Evolutionary conservation across 2,113 vertebrate genomes (phyloP).

Genomic region (Lynx canadensis): DNA sequence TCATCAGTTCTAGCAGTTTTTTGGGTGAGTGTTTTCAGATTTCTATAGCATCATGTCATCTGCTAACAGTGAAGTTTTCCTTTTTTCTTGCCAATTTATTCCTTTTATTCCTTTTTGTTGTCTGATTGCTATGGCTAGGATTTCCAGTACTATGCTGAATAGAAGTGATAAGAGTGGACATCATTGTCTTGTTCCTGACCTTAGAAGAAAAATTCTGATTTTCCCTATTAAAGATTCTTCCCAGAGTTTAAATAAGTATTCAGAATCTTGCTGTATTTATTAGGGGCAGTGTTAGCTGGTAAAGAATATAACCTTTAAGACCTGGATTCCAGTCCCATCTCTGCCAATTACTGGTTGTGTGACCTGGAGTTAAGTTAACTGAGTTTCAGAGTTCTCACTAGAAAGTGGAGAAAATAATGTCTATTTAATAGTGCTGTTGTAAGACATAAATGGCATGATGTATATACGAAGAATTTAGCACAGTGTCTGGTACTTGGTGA

Average conservation of each 20-base stretch:
- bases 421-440: neutral
- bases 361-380: neutral
- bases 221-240: neutral
- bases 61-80: neutral
- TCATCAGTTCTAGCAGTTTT: neutral
- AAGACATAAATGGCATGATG: neutral
- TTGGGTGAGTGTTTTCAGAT: neutral
- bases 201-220: neutral
- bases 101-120: neutral
- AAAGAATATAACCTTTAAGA: neutral
- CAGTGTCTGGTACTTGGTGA: neutral
- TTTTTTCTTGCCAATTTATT: neutral
- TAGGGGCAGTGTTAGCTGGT: neutral
- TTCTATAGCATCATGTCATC: neutral
- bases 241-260: neutral
- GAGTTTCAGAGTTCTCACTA: neutral
- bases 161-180: neutral
- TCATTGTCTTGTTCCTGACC: neutral
- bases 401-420: neutral
- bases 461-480: neutral
- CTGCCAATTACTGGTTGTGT: neutral
- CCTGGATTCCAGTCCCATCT: neutral
- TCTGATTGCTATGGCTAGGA: neutral
- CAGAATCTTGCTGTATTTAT: neutral
- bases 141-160: neutral